Percentiles rank a stretch among this genome's conserved stretches.
These are phyloP conservation scores for Cliona cf. orientalis DNA, from an alignment of 37 sponge, comb jelly and placozoan genomes.

Conservation along the genomic window DNA sequence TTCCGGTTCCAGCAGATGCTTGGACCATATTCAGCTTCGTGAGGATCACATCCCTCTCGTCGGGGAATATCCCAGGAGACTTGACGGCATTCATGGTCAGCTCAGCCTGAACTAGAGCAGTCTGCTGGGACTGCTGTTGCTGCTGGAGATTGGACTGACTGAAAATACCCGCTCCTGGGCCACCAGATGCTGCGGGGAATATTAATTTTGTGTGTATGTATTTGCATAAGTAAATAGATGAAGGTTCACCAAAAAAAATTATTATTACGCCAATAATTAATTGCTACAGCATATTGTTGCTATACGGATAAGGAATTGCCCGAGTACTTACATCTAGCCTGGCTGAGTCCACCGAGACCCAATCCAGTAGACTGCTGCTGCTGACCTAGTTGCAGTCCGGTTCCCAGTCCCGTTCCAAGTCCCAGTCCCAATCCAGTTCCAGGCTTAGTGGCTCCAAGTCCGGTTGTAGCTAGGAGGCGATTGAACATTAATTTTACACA, in stretches of 20 bases:
- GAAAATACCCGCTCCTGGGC: constrained; percentile 11
- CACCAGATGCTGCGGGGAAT: background rate
- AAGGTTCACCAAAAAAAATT: no score
- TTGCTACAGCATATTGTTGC: no score
- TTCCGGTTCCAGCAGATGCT: constrained; percentile 66
- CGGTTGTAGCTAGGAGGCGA: no score
- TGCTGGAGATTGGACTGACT: constrained; percentile 21
- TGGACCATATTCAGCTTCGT: constrained; percentile 91
- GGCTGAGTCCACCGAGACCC: no score
- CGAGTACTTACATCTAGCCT: no score
- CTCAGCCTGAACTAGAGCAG: background rate
- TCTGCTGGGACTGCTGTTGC: background rate
- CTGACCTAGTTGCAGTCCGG: no score
- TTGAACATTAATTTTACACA: no score
- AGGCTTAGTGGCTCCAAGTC: constrained; percentile 17
- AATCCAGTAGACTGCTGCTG: no score
- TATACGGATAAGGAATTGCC: no score
- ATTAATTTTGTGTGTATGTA: background rate
- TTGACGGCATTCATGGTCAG: constrained; percentile 72
- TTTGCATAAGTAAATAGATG: background rate
- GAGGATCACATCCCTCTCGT: constrained; percentile 85
- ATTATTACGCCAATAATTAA: no score
- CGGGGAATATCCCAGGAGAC: constrained; percentile 85
- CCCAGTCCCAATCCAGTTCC: constrained; percentile 29
- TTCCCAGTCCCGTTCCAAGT: constrained; percentile 34